Conservation (phyloP, 2,113 vertebrate species). For the Tinamus guttatus region DNA sequence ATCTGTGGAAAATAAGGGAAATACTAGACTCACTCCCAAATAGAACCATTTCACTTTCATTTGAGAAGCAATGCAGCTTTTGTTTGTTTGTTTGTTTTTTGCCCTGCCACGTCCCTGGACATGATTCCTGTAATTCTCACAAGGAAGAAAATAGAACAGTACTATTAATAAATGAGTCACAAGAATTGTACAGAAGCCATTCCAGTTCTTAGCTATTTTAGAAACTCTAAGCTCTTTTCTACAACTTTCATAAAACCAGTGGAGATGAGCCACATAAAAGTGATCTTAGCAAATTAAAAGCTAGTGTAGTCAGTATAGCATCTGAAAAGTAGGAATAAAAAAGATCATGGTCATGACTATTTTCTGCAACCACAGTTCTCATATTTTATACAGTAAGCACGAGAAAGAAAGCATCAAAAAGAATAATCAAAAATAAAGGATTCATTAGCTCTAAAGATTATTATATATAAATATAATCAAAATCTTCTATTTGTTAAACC, state of each 20-base stretch:
- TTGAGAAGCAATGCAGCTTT: not conserved
- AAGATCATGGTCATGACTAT: not conserved
- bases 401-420: not conserved
- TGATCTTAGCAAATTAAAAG: not conserved
- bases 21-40: not conserved
- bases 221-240: not conserved
- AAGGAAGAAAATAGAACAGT: not conserved
- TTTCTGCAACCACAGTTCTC: not conserved
- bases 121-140: not conserved
- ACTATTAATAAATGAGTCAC: not conserved
- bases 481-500: accelerated
- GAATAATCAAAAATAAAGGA: accelerated
- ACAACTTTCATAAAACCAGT: not conserved
- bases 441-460: not conserved
- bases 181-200: not conserved
- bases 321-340: accelerated
- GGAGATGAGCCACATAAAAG: not conserved
- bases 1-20: not conserved
- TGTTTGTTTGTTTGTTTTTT: not conserved
- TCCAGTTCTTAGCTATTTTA: not conserved
- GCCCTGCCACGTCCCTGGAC: not conserved
- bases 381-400: accelerated
- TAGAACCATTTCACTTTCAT: not conserved
- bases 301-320: not conserved
- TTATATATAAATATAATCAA: too few relatives aligned